A percentile compares a stretch with the other conserved stretches of the same genome.
These are phyloP conservation scores for Tretioscincus oriximinensis DNA, from an alignment of 2,113 vertebrate species.

Conservation along the genomic window DNA sequence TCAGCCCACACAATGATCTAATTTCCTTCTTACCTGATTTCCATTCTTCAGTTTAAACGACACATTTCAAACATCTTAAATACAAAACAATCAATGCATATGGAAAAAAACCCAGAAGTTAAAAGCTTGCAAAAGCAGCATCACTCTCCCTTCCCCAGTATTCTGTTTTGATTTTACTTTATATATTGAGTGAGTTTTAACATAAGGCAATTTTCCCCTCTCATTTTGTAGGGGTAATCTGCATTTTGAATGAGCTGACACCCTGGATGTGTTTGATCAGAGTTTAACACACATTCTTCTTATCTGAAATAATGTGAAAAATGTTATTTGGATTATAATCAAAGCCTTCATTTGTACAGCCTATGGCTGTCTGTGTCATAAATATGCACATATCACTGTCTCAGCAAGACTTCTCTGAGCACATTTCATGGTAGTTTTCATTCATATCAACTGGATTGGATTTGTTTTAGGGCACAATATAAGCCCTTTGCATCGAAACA, in stretches of 20 bases:
- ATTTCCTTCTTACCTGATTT: not conserved
- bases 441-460: slow-evolving; percentile 60
- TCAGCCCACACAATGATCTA: not conserved
- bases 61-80: not conserved
- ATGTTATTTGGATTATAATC: slow-evolving; percentile 69
- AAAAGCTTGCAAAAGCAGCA: slow-evolving; percentile 30
- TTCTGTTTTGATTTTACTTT: slow-evolving; percentile 55
- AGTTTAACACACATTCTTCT: slow-evolving; percentile 62
- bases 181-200: slow-evolving; percentile 48
- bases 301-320: slow-evolving; percentile 69
- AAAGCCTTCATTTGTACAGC: slow-evolving; percentile 68
- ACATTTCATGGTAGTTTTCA: slow-evolving; percentile 65
- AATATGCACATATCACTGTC: slow-evolving; percentile 66
- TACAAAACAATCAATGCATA: slow-evolving; percentile 36
- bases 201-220: slow-evolving; percentile 35
- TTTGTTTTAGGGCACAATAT: slow-evolving; percentile 71
- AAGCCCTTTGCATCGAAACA: slow-evolving; percentile 61
- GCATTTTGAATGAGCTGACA: slow-evolving; percentile 56
- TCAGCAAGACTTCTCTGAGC: slow-evolving; percentile 61
- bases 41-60: not conserved
- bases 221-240: slow-evolving; percentile 51
- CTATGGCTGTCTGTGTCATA: slow-evolving; percentile 60
- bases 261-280: slow-evolving; percentile 59
- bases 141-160: slow-evolving; percentile 28
- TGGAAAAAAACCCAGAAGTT: not conserved